A percentile compares a stretch with the other conserved stretches of the same genome.
Evolutionary conservation across 2,888 invertebrate species (phyloP).

Genomic region (Scaptomyza parva): DNA sequence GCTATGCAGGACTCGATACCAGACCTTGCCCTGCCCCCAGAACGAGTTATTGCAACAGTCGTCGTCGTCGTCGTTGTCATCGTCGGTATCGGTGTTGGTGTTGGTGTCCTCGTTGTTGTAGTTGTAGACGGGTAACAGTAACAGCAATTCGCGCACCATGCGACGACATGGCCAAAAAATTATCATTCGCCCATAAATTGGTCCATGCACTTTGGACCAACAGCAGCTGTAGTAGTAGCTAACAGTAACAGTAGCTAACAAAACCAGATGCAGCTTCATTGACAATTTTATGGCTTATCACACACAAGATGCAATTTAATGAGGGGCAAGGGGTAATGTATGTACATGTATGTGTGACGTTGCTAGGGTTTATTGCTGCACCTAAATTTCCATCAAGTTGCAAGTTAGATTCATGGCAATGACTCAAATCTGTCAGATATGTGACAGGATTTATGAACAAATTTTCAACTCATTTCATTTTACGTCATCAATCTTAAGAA

Average conservation of each 20-base stretch:
- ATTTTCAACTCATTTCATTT: too few species aligned
- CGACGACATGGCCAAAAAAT: constrained; percentile 66
- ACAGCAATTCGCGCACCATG: constrained; percentile 61
- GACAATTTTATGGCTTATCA: constrained; percentile 3
- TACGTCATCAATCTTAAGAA: too few species aligned
- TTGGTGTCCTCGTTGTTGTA: constrained; percentile 19
- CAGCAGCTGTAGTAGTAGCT: constrained; percentile 3
- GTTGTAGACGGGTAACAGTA: constrained; percentile 40
- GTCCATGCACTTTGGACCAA: constrained; percentile 48
- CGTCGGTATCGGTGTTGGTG: too few species aligned
- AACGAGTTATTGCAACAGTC: constrained; percentile 64
- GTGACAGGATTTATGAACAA: neutral
- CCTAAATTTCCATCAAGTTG: neutral
- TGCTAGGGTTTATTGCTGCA: neutral
- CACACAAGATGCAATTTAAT: neutral
- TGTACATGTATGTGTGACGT: neutral
- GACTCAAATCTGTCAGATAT: neutral
- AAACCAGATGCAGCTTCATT: constrained; percentile 25
- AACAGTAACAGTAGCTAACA: constrained; percentile 6
- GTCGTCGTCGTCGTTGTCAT: constrained; percentile 1
- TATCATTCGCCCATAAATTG: constrained; percentile 69
- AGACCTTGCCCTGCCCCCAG: constrained; percentile 8
- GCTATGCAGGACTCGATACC: constrained; percentile 22
- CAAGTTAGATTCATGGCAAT: neutral
- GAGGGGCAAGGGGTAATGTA: neutral